Conservation (phyloP, 2,888 invertebrate species). For the Toxonevra muliebris region DNA sequence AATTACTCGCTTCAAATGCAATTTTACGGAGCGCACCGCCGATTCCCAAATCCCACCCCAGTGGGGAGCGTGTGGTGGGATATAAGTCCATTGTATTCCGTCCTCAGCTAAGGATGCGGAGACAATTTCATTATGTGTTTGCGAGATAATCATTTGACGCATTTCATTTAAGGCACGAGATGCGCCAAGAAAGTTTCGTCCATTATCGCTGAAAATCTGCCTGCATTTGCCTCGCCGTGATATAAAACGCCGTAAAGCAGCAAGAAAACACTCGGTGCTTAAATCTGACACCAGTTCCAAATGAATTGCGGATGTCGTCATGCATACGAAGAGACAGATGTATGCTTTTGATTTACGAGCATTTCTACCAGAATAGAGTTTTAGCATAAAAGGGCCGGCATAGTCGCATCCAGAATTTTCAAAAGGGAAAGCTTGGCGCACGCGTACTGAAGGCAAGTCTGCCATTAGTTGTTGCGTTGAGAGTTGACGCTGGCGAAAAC, state of each 20-base stretch:
- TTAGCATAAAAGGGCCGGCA: slow-evolving; percentile 13
- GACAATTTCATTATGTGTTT: not conserved
- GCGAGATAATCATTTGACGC: not conserved
- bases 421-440: slow-evolving; percentile 25
- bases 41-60: too few species aligned
- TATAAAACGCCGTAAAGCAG: not conserved
- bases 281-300: not conserved
- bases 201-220: not conserved
- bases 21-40: too few species aligned
- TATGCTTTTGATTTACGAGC: slow-evolving; percentile 26
- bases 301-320: slow-evolving; percentile 19
- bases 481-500: slow-evolving; percentile 22
- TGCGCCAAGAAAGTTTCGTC: not conserved
- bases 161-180: not conserved
- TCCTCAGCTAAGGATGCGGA: not conserved
- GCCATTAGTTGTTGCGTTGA: slow-evolving; percentile 30
- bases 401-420: slow-evolving; percentile 25
- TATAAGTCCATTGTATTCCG: too few species aligned
- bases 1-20: too few species aligned
- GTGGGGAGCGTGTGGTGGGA: too few species aligned
- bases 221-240: not conserved
- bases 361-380: slow-evolving; percentile 20
- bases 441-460: slow-evolving; percentile 22
- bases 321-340: slow-evolving; percentile 32
- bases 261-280: not conserved